Conservation (phyloP, 2,888 invertebrate genomes). For the Gasteruption jaculator region DNA sequence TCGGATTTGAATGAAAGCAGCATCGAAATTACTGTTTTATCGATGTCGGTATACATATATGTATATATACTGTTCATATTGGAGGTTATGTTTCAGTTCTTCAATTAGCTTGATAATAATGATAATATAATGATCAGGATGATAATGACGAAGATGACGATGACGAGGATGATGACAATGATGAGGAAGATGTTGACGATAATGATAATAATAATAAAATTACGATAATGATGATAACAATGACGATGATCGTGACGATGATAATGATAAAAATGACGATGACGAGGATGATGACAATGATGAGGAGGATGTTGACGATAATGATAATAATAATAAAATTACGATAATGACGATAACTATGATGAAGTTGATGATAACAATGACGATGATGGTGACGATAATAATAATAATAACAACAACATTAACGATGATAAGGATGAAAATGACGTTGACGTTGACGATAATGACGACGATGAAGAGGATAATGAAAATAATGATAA, state of each 20-base stretch:
- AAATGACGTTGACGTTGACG: conserved; percentile 24
- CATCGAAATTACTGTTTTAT: too few species aligned
- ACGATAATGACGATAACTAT: conserved; percentile 14
- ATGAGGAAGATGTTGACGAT: conserved; percentile 17
- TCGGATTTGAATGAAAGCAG: too few species aligned
- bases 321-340: conserved; percentile 20
- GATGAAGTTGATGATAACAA: conserved; percentile 14
- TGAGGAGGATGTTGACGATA: conserved; percentile 13
- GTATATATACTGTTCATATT: too few species aligned
- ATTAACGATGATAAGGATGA: conserved; percentile 16
- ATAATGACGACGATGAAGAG: conserved; percentile 25
- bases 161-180: conserved; percentile 16
- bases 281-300: conserved; percentile 18
- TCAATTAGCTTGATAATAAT: too few species aligned
- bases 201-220: conserved; percentile 17
- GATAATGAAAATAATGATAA: conserved; percentile 27
- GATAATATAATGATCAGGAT: conserved; percentile 4
- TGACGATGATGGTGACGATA: conserved; percentile 16
- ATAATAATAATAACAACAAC: conserved; percentile 14
- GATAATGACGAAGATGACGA: conserved; percentile 14
- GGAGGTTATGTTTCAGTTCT: too few species aligned
- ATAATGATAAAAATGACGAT: conserved; percentile 12
- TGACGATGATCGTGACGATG: conserved; percentile 11
- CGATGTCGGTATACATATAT: too few species aligned
- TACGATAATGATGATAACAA: conserved; percentile 17